Base-by-base conservation (phyloP, 1,140 invertebrate genomes). In the Calephelis nemesis region DNA sequence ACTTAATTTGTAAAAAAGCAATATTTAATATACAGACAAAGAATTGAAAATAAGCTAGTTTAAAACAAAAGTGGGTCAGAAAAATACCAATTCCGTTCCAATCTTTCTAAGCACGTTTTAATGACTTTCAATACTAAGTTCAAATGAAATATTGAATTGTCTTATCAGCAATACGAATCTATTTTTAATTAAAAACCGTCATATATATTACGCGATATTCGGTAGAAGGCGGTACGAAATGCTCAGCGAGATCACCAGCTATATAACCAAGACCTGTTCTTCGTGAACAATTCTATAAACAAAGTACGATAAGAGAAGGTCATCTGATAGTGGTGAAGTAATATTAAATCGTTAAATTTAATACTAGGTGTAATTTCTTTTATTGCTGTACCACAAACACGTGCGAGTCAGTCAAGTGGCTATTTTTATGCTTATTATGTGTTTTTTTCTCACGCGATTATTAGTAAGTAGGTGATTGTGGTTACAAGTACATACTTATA, bases 141-240 rank as follows among this genome's bases (percentile, higher is more conserved):
- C 70, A 63, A 72, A 79, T 79, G 70, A 85, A 82, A 84, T 86
- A 89, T 88, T 87, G 80, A 84, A 86, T 85, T 82, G 79, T 74
- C 65, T 91, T 91, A 91, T 91, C 88, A 85, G 77, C 70, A 68
- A 72, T 83, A 81, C 73, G 78, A 79, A 91, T 91, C 88, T 82
- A 84, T 84, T 88, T 89, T 91, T 88, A 91, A 91, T 91, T 91
- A 89, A 91, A 89, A 88, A 85, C 80, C 81, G 87, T 88, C 86
- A 89, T 84, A 89, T 91, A 89, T 88, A 83, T 91, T 84, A 87
- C 80, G 83, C 79, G 77, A 76, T 87, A 84, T 88, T 89, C 87
- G 86, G 81, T 76, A 77, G 85, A 83, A 85, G 88, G 88, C 87
- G 88, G 77, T 76, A 70, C 85, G 47, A 78, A 79, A 68, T 76